Evolutionary conservation across 2,888 invertebrate species (phyloP).

Genomic region (Stramonita haemastoma): DNA sequence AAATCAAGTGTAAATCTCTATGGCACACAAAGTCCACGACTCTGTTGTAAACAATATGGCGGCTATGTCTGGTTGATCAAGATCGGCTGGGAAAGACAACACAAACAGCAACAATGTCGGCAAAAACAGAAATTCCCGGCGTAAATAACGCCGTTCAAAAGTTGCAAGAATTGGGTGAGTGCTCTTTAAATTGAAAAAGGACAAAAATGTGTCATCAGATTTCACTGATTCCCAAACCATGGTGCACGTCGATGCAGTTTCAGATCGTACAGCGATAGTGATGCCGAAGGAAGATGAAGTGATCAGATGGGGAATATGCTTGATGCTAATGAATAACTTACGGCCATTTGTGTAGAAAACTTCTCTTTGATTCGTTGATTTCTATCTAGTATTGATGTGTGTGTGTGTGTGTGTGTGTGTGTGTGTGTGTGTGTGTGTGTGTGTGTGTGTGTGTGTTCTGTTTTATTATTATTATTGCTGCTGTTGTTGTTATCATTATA

Average conservation of each 20-base stretch:
- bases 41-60: conserved; percentile 34
- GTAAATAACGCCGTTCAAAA: conserved; percentile 65
- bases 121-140: conserved; percentile 57
- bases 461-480: too few species aligned
- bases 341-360: too few species aligned
- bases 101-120: conserved; percentile 50
- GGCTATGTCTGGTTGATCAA: background rate
- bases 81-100: background rate
- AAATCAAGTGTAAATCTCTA: background rate
- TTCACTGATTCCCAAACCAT: too few species aligned
- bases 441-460: background rate
- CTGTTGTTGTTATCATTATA: too few species aligned
- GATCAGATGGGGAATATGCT: too few species aligned
- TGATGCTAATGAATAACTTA: too few species aligned
- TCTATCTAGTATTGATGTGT: background rate
- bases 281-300: too few species aligned
- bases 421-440: conserved; percentile 27
- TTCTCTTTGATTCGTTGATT: background rate
- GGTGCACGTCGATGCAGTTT: too few species aligned
- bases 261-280: too few species aligned
- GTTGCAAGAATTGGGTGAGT: conserved; percentile 65
- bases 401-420: conserved; percentile 14
- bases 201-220: too few species aligned
- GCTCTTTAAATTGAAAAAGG: too few species aligned
- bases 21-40: conserved; percentile 13